Conservation (phyloP, 2,888 invertebrate genomes). For the Helicoverpa assulta region DNA sequence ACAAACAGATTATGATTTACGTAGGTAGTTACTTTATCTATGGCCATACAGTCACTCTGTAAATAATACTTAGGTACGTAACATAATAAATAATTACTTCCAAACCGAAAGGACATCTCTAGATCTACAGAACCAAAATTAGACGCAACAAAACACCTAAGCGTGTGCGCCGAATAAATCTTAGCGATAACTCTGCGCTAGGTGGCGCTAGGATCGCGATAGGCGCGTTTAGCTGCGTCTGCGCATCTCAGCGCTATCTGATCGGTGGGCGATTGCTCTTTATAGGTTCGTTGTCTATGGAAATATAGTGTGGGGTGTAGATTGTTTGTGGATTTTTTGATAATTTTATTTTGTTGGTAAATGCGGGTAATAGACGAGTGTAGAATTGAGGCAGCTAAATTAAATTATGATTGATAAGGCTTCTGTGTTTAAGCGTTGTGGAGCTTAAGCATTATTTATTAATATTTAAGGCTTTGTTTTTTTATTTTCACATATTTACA, state of each 20-base stretch:
- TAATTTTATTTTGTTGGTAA: no score
- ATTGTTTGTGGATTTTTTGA: conserved; percentile 20
- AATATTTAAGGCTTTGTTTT: no score
- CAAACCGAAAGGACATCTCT: conserved; percentile 36
- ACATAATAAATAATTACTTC: conserved; percentile 7
- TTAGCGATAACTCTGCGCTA: conserved; percentile 75
- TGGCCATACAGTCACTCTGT: no score
- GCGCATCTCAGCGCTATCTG: conserved; percentile 66
- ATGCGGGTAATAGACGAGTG: no score
- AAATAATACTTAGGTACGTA: no score
- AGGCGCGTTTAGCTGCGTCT: conserved; percentile 66
- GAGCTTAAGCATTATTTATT: no score
- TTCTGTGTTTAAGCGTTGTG: no score
- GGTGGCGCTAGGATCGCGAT: conserved; percentile 78
- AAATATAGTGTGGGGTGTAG: conserved; percentile 38
- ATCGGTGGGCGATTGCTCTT: conserved; percentile 71
- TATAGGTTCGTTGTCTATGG: conserved; percentile 59
- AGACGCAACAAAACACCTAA: conserved; percentile 62
- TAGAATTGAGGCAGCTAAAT: no score
- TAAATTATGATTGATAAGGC: no score
- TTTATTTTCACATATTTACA: no score
- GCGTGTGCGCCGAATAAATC: conserved; percentile 77
- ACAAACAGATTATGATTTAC: no score
- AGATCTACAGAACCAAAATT: conserved; percentile 66
- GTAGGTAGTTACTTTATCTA: no score